These are phyloP conservation scores for Epinephelus malabaricus DNA, from an alignment of 2,797 vertebrate genomes.

Conservation along the genomic window DNA sequence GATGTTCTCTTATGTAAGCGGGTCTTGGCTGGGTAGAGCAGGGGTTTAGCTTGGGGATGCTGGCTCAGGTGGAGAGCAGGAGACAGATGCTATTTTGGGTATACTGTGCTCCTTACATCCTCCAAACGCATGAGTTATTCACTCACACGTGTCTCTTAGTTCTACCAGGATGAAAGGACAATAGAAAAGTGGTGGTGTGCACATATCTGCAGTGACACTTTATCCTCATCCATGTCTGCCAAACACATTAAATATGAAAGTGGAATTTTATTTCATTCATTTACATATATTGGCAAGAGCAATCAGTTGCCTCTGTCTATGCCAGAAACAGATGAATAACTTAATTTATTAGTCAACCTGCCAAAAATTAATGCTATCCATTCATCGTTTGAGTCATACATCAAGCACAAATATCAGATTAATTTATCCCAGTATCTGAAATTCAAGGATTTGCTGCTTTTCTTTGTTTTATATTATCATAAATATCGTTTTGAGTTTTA, in stretches of 20 bases:
- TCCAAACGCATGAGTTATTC: constrained; percentile 70
- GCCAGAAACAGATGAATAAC: neutral
- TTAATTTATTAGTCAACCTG: neutral
- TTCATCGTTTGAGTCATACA: neutral
- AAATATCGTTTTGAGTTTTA: neutral
- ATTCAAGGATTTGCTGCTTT: constrained; percentile 8
- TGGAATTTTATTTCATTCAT: neutral
- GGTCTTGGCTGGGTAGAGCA: constrained; percentile 69
- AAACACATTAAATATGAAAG: constrained; percentile 6
- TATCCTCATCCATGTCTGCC: neutral
- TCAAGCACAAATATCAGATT: neutral
- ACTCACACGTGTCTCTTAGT: constrained; percentile 51
- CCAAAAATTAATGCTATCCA: neutral
- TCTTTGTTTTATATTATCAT: neutral
- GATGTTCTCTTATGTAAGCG: constrained; percentile 71
- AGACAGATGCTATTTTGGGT: constrained; percentile 78
- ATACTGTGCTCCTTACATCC: constrained; percentile 49
- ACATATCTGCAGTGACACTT: constrained; percentile 40
- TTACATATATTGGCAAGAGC: neutral
- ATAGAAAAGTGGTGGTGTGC: constrained; percentile 22
- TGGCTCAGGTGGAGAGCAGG: constrained; percentile 76
- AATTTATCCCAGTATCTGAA: neutral
- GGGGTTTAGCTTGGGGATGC: constrained; percentile 72
- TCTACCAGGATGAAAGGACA: constrained; percentile 54
- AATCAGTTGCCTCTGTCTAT: neutral